Evolutionary conservation across 2,113 vertebrate species (phyloP).

Genomic region (Silurus meridionalis): DNA sequence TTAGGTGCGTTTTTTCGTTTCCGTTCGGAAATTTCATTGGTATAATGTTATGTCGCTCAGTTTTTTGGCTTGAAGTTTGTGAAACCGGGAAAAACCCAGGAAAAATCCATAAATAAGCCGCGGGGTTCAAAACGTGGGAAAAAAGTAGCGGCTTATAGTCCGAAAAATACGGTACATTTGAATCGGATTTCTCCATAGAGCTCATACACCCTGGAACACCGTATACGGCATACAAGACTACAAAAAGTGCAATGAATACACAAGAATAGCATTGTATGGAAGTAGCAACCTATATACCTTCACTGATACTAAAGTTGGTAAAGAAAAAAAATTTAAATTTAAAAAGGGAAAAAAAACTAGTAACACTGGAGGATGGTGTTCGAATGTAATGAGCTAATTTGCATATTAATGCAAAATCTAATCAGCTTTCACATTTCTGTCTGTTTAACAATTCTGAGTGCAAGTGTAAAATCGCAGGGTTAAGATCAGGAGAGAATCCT

Average conservation of each 20-base stretch:
- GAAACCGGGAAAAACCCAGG: too few species aligned
- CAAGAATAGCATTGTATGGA: neutral
- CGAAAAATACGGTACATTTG: too few species aligned
- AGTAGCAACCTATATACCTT: neutral
- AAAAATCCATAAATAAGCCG: too few species aligned
- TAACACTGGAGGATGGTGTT: neutral
- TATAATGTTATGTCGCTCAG: too few species aligned
- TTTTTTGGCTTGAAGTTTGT: too few species aligned
- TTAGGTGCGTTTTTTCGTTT: too few species aligned
- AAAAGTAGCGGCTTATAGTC: too few species aligned
- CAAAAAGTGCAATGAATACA: neutral
- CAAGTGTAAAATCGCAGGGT: neutral
- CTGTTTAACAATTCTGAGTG: neutral
- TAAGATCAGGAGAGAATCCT: neutral
- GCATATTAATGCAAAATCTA: neutral
- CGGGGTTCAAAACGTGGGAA: too few species aligned
- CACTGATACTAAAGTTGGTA: neutral
- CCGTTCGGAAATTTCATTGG: too few species aligned
- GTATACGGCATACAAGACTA: neutral
- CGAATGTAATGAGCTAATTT: neutral
- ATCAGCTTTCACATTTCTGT: too few species aligned
- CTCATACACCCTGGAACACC: neutral
- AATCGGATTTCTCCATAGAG: neutral
- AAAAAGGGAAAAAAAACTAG: neutral
- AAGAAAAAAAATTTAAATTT: neutral